Percentiles rank a stretch among this genome's conserved stretches.
Evolutionary conservation across 2,888 invertebrate species (phyloP).

Genomic region (Dynastes grantii): DNA sequence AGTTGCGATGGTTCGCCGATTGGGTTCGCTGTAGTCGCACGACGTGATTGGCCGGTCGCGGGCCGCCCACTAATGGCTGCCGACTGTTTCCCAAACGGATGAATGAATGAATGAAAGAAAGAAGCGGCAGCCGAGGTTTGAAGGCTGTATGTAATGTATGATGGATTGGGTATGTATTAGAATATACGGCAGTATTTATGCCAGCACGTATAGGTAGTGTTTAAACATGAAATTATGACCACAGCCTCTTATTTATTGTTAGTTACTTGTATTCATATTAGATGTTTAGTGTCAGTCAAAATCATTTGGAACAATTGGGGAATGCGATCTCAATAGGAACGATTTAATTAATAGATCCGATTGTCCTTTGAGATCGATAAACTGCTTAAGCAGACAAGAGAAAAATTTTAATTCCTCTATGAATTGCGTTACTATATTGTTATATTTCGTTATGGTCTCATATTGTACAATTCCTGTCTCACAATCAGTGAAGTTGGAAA

Average conservation of each 20-base stretch:
- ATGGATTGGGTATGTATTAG: neutral
- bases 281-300: conserved; percentile 42
- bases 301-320: neutral
- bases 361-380: conserved; percentile 4
- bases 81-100: conserved; percentile 54
- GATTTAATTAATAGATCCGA: neutral
- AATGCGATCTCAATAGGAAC: neutral
- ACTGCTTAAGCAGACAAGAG: neutral
- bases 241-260: neutral
- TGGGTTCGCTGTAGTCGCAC: conserved; percentile 60
- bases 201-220: neutral
- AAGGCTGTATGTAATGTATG: neutral
- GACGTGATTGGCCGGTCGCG: conserved; percentile 62
- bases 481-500: too few species aligned
- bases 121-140: neutral
- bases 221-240: conserved; percentile 47
- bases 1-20: conserved; percentile 58
- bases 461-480: too few species aligned
- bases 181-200: neutral
- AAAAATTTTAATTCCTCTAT: neutral
- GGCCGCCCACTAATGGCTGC: conserved; percentile 66
- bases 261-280: neutral
- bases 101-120: conserved; percentile 41
- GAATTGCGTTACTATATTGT: neutral
- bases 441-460: too few species aligned